Percentiles rank a stretch among this genome's conserved stretches.
Evolutionary conservation across 2,888 invertebrate species (phyloP).

Genomic region (Smittia sp.): DNA sequence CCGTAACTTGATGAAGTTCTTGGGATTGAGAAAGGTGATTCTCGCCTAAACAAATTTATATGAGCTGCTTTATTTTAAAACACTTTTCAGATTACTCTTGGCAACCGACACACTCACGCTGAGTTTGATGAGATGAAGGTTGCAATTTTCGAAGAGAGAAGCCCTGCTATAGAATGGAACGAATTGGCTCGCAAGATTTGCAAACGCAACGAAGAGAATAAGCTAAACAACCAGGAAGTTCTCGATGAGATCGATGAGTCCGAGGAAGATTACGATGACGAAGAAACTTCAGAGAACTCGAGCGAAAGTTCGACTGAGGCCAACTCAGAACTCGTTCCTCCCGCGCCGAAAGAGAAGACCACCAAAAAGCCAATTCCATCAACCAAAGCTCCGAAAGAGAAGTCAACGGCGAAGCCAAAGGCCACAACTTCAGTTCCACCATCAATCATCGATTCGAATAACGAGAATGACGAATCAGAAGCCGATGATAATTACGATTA

Average conservation of each 20-base stretch:
- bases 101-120: slow-evolving; percentile 6
- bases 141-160: slow-evolving; percentile 18
- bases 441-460: slow-evolving; percentile 44
- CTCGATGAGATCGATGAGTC: slow-evolving; percentile 47
- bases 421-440: slow-evolving; percentile 41
- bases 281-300: slow-evolving; percentile 46
- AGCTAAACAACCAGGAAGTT: slow-evolving; percentile 47
- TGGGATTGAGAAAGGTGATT: slow-evolving; percentile 38
- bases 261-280: slow-evolving; percentile 52
- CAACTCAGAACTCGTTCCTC: slow-evolving; percentile 42
- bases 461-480: slow-evolving; percentile 44
- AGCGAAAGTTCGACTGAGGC: slow-evolving; percentile 44
- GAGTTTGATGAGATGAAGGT: slow-evolving; percentile 30
- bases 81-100: slow-evolving; percentile 28
- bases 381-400: slow-evolving; percentile 47
- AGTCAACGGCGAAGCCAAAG: slow-evolving; percentile 51
- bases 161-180: slow-evolving; percentile 46
- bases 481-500: slow-evolving; percentile 43
- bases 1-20: slow-evolving; percentile 59
- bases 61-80: neutral
- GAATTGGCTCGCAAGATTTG: slow-evolving; percentile 50
- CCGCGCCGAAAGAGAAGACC: slow-evolving; percentile 38
- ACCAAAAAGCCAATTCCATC: slow-evolving; percentile 31
- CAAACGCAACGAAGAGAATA: slow-evolving; percentile 47
- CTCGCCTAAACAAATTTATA: neutral